Base-by-base conservation (phyloP, 1,140 invertebrate genomes). In the Drosophila gunungcola region DNA sequence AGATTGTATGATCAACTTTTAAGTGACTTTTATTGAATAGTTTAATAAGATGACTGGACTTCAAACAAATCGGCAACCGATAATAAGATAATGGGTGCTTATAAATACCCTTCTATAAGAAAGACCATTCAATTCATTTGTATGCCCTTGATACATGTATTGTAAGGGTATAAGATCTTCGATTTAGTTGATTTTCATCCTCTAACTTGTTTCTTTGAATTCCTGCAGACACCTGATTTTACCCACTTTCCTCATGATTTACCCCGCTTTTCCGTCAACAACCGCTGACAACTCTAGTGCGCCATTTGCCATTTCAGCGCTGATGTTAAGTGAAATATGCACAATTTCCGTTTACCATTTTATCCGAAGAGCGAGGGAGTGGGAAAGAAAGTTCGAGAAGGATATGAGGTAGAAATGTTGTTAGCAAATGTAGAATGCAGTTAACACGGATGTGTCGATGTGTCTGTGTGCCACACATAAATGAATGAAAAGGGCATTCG, bases 301-400 rank as follows among this genome's bases (percentile, higher is more conserved):
- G 29, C 64, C 64, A 68, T 63, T 70, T 83, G 79, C 79, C 79
- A 80, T 88, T 88, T 89, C 63, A 89, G 61, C 80, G 70, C 55
- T 73, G 63, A 86, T 79, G 70, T 64, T 89, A 84, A 89, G 80
- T 88, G 84, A 89, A 88, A 88, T 88, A 88, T 88, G 80, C 73
- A 84, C 76, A 83, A 89, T 82, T 85, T 77, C 63, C 74, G 84
- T 64, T 84, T 76, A 61, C 67, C 65, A 51, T 61, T 77, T 61
- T 34, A 52, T 29, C 49, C 48, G 38, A 61, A 48, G 62, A n/a
- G 46, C 46, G 9, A 11, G n/a, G 10, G 6, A 13, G 9, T n/a
- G 34, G 36, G 13, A 16, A 29, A 34, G 54, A 41, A 27, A 42
- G 27, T 38, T 42, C 27, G 32, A 39, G 63, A 0, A 68, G 64